Evolutionary conservation across 2,888 invertebrate species (phyloP).

Genomic region (Caenorhabditis doughertyi): DNA sequence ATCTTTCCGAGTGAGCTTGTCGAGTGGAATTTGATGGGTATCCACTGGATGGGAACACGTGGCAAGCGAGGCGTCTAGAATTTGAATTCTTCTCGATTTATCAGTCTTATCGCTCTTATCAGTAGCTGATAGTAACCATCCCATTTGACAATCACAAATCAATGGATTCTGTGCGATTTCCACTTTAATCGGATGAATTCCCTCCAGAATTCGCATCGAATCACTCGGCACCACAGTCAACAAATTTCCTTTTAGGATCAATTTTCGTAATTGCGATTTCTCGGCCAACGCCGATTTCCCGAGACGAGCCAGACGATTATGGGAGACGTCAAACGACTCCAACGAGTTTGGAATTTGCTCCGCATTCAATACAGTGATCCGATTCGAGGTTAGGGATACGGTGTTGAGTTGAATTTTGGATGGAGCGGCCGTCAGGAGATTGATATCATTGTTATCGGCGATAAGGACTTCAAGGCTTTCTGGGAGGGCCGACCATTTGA

Average conservation of each 20-base stretch:
- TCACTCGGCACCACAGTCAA: slow-evolving; percentile 55
- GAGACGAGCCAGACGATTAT: slow-evolving; percentile 55
- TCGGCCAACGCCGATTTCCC: slow-evolving; percentile 56
- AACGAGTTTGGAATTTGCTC: slow-evolving; percentile 72
- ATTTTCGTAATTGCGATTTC: slow-evolving; percentile 59
- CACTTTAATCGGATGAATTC: slow-evolving; percentile 64
- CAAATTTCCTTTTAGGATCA: slow-evolving; percentile 67
- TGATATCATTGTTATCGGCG: slow-evolving; percentile 70
- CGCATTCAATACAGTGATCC: slow-evolving; percentile 68
- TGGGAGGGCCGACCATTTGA: slow-evolving; percentile 71
- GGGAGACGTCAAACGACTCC: slow-evolving; percentile 66
- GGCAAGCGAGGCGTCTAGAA: slow-evolving; percentile 91
- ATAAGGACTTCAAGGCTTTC: slow-evolving; percentile 66
- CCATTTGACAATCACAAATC: slow-evolving; percentile 93
- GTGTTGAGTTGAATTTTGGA: slow-evolving; percentile 44
- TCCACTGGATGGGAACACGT: slow-evolving; percentile 90
- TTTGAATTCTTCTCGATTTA: slow-evolving; percentile 84
- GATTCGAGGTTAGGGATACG: slow-evolving; percentile 70
- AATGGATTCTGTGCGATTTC: slow-evolving; percentile 88
- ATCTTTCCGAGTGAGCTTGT: slow-evolving; percentile 64
- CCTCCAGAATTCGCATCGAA: slow-evolving; percentile 59
- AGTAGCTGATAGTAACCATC: slow-evolving; percentile 87
- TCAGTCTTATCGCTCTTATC: too few species aligned
- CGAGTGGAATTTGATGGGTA: slow-evolving; percentile 61
- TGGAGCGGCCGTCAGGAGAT: slow-evolving; percentile 65